These are phyloP conservation scores for Podarcis cretensis DNA, from an alignment of 2,113 vertebrate genomes.

Conservation along the genomic window DNA sequence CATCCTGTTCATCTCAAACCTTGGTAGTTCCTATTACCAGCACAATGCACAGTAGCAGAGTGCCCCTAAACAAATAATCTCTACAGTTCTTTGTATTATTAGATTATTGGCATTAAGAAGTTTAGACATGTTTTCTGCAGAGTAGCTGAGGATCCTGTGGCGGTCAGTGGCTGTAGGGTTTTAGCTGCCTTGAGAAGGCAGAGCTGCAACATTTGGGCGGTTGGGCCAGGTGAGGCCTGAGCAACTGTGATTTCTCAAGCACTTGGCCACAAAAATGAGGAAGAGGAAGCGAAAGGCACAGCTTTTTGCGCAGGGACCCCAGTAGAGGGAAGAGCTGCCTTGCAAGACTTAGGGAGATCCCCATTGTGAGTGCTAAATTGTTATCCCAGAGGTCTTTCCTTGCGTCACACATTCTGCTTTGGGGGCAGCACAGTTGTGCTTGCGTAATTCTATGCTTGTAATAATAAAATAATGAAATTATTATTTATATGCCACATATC, in stretches of 20 bases:
- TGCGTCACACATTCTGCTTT: neutral
- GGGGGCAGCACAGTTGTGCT: neutral
- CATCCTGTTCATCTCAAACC: neutral
- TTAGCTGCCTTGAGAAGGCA: constrained; percentile 35
- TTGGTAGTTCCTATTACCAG: neutral
- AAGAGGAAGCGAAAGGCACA: constrained; percentile 59
- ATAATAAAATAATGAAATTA: too few species aligned
- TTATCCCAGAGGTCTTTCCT: neutral
- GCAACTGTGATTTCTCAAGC: constrained; percentile 64
- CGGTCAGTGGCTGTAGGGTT: constrained; percentile 19
- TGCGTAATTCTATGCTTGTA: neutral
- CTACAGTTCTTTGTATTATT: neutral
- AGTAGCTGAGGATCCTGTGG: constrained; percentile 9
- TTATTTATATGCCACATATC: too few species aligned
- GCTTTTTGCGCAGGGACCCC: neutral
- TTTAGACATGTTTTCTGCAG: neutral
- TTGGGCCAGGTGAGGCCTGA: constrained; percentile 48
- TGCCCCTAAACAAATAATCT: neutral
- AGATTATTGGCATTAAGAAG: neutral
- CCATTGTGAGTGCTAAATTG: constrained; percentile 8
- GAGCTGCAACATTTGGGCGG: constrained; percentile 10
- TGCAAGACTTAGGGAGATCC: constrained; percentile 3
- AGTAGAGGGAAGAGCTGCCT: neutral
- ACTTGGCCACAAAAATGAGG: constrained; percentile 65
- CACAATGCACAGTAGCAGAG: neutral